Base-by-base conservation (phyloP, 2,797 vertebrate genomes). In the Tokudaia tokunoshimensis region DNA sequence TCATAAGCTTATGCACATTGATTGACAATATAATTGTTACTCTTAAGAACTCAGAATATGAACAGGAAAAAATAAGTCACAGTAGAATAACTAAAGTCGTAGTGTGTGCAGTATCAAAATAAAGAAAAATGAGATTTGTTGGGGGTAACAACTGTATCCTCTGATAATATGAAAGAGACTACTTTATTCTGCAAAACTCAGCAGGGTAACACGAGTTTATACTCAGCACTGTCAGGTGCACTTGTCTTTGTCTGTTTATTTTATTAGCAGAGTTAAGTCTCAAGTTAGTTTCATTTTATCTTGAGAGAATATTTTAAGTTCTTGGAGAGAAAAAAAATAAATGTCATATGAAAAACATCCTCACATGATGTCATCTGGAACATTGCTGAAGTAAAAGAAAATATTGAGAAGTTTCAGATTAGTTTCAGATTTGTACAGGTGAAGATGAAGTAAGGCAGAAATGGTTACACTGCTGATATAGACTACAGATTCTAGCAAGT, bases 41-140 rank as follows among this genome's bases (percentile, higher is more conserved):
- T 95, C 34, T 90, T 74, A 47, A 74, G 47, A 91, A 34, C 70
- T 89, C 17, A 87, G 5, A 92, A 75, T 91, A 57, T 81, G 8
- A 26, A 6, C 12, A 88, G 19, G 10, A 44, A 65, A 65, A 55
- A 59, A 29, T 55, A 47, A 91, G 4, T 59, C 74, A 59, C 14
- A 20, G 10, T 37, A 13, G 76, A 29, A 84, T 41, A 57, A 41
- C 34, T 72, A 59, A 65, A 81, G 76, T 15, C 3, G 76, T 76
- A 72, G 4, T 41, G 22, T 76, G 81, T 37, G 2, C 72, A 61
- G 34, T 78, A 94, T 57, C 31, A 88, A 61, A 47, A 44, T 22
- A 76, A 89, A 90, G 41, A 52, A 57, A 37, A 52, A 37, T 81
- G 44, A 63, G 24, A 1, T 63, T 90, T 0, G 87, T 41, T 72